Evolutionary conservation across 2,113 vertebrate genomes (phyloP).

Genomic region (Antigone vipio): DNA sequence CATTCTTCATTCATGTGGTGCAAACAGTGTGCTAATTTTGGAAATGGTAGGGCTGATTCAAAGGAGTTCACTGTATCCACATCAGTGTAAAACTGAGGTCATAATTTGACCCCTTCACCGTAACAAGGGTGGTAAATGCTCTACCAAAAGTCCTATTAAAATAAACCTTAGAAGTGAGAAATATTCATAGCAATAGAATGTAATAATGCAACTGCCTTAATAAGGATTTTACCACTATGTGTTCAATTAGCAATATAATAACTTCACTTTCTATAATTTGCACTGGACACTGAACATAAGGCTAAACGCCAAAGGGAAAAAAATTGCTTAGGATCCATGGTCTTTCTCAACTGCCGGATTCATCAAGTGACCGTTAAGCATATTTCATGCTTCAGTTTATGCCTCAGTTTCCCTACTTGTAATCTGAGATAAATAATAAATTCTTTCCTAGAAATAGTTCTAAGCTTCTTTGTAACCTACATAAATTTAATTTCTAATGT

Average conservation of each 20-base stretch:
- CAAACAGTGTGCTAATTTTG: neutral
- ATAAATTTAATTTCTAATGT: neutral
- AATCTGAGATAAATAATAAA: neutral
- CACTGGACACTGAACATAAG: neutral
- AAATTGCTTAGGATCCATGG: neutral
- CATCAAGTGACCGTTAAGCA: neutral
- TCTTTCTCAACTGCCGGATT: neutral
- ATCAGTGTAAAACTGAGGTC: neutral
- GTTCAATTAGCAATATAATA: neutral
- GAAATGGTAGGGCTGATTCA: neutral
- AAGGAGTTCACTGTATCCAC: neutral
- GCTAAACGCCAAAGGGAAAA: neutral
- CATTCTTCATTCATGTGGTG: neutral
- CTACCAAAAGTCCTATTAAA: neutral
- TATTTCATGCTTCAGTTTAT: neutral
- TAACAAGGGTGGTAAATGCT: neutral
- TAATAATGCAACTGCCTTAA: neutral
- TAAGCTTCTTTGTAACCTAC: neutral
- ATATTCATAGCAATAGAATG: neutral
- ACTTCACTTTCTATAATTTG: neutral
- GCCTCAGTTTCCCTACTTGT: neutral
- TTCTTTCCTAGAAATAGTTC: neutral
- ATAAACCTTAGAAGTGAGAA: neutral
- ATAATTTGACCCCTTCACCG: neutral
- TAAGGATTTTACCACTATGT: neutral